Conservation (phyloP, 2,113 vertebrate genomes). For the Lonchura striata region DNA sequence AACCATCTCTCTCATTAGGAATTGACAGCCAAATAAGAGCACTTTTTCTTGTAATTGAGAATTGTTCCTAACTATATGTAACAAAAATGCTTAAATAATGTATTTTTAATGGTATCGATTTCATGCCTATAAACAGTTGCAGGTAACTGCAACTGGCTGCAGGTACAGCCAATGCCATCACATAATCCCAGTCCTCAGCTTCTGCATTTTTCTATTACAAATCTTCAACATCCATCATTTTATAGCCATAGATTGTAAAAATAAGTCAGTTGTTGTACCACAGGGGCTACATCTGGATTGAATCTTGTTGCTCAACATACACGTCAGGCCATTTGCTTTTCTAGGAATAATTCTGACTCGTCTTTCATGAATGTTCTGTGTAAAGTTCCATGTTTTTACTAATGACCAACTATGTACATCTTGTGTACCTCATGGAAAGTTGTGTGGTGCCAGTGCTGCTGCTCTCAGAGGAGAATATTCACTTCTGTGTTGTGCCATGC, state of each 20-base stretch:
- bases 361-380: not conserved
- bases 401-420: not conserved
- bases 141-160: not conserved
- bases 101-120: not conserved
- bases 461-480: not conserved
- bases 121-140: not conserved
- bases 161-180: not conserved
- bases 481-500: not conserved
- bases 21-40: not conserved
- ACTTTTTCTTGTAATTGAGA: not conserved
- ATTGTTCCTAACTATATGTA: not conserved
- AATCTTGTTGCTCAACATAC: not conserved
- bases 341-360: not conserved
- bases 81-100: not conserved
- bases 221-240: not conserved
- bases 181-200: not conserved
- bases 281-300: conserved; percentile 22
- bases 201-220: conserved; percentile 16
- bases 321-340: not conserved
- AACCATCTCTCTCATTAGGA: not conserved
- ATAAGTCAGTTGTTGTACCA: not conserved
- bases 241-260: conserved; percentile 6
- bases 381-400: not conserved
- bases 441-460: not conserved
- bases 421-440: not conserved